Base-by-base conservation (phyloP, 2,888 invertebrate genomes). In the Caenorhabditis doughertyi region DNA sequence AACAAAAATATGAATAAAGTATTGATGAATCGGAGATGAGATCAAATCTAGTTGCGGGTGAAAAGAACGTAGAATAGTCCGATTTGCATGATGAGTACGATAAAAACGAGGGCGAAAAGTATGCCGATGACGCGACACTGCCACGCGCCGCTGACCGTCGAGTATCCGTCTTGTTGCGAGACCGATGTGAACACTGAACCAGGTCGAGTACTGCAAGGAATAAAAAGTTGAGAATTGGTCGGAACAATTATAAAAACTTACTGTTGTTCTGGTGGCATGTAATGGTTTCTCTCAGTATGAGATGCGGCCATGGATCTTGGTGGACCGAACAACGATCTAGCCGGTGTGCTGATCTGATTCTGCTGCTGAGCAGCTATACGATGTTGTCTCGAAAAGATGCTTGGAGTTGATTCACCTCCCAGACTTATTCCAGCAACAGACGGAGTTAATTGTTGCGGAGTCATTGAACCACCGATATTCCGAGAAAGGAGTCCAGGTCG, bases 101-200 rank as follows among this genome's bases (percentile, higher is more conserved):
- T 68, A 51, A 82, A 82, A 68, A 82, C 62, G 47, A 82, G 79
- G 32, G 64, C 53, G 73, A 82, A 73, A 23, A 82, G 67, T 27
- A 81, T 60, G 27, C 51, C 64, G 56, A 82, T 35, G 67, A 79
- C 68, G 44, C 73, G 77, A 68, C 67, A 77, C 64, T 74, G 73
- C 81, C 74, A 81, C 32, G 58, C 71, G 53, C 76, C 67, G 32
- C 81, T 65, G 72, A 73, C 60, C 58, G 21, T 47, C 47, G 82
- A 73, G 53, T 82, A 58, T 44, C 67, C 55, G 53, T 79, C 81
- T 60, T 82, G 82, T 64, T 82, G 82, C 35, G 74, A 74, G 68
- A 82, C 73, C 56, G 82, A 82, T 32, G 82, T 82, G 67, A 79
- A 82, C 51, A 79, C 79, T 9, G 82, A 82, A 56, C 79, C 82